Evolutionary conservation across 2,888 invertebrate genomes (phyloP), one percentile per base, ranked within the genome.

Genomic region (Itoplectis maculator): DNA sequence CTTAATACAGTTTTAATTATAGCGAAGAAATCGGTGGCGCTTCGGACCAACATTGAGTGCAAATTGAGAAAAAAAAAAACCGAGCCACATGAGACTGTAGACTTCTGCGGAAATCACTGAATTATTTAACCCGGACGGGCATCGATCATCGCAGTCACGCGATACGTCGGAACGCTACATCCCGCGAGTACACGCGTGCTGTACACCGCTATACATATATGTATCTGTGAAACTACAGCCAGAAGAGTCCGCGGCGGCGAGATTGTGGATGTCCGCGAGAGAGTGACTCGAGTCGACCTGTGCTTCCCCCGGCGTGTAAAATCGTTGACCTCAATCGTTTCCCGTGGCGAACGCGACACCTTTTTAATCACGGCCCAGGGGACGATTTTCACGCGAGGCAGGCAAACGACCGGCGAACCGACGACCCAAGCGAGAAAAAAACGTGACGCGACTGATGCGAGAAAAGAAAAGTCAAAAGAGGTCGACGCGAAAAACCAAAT

Each of bases 101-200:
- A 88, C 84, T 56, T 56, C 35, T 82, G 83, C 86, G 87, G 85
- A 87, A 88, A 89, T 90, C 84, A 85, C 86, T 89, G 88, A 90
- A 90, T 90, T 89, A 90, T 90, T 90, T 87, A 89, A 89, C 86
- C 79, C 85, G 77, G 78, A 74, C 79, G 81, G 83, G 86, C 89
- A 88, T 89, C 88, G 89, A 89, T 90, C 88, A 89, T 88, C 84
- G 80, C 70, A 86, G 89, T 89, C 90, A 89, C 90, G 90, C 89
- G 89, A 90, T 88, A 81, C 80, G 82, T 85, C 78, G 79, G 35
- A 59, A 77, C 51, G 45, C 74, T 70, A 42, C 76, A 18, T 75
- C 15, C 72, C 63, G n/a, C n/a, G 18, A n/a, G 72, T 20, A 54
- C 59, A 20, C 40, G 51, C n/a, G 13, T 49, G 18, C 66, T n/a